Evolutionary conservation across 1,140 invertebrate genomes (phyloP).

Genomic region (Rhagoletis pomonella): DNA sequence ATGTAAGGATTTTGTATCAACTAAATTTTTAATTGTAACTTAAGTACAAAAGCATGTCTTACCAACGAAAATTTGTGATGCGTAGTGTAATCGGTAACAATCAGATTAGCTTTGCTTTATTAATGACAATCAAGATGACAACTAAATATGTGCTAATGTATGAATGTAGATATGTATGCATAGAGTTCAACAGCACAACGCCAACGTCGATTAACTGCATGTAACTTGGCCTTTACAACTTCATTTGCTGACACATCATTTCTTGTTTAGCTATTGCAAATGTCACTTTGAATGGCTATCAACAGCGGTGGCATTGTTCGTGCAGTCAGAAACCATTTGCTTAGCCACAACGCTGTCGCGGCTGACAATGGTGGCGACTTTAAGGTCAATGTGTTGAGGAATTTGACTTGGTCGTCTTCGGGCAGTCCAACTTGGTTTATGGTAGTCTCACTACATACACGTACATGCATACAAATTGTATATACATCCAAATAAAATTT

Average conservation of each 20-base stretch:
- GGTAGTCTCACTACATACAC: background rate
- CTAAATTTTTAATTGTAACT: too few species aligned
- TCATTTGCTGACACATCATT: conserved; percentile 49
- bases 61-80: too few species aligned
- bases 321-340: background rate
- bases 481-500: background rate
- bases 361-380: conserved; percentile 6
- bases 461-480: background rate
- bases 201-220: conserved; percentile 34
- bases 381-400: background rate
- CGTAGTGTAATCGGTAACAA: too few species aligned
- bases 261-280: background rate
- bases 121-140: background rate
- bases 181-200: background rate
- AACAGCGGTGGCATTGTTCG: background rate
- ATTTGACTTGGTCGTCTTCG: background rate
- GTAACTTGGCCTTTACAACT: conserved; percentile 39
- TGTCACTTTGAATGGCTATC: background rate
- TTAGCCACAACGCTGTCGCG: conserved; percentile 6
- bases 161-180: background rate
- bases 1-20: too few species aligned
- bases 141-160: background rate
- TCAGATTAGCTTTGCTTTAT: too few species aligned
- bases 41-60: too few species aligned
- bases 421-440: background rate